Evolutionary conservation across 2,113 vertebrate genomes (phyloP).

Genomic region (Mus spicilegus): DNA sequence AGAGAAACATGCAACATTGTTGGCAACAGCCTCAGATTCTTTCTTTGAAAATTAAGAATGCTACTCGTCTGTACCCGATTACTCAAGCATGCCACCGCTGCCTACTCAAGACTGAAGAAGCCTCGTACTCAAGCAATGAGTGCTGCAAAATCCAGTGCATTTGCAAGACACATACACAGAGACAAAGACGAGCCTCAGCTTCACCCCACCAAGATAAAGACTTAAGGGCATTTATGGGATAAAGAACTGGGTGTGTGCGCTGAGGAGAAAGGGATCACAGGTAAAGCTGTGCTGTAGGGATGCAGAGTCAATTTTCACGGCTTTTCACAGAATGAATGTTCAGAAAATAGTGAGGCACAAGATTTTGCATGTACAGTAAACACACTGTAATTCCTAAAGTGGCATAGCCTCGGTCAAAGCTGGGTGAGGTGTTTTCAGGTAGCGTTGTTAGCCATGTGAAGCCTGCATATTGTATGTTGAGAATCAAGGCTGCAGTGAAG

Average conservation of each 20-base stretch:
- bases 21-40: slow-evolving; percentile 80
- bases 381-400: not conserved
- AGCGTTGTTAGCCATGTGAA: not conserved
- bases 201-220: not conserved
- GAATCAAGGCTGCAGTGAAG: not conserved
- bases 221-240: not conserved
- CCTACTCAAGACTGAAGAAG: too few relatives aligned
- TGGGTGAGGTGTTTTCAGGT: not conserved
- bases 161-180: not conserved
- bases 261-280: too few relatives aligned
- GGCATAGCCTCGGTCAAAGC: not conserved
- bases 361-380: not conserved
- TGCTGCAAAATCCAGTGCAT: not conserved
- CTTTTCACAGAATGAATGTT: not conserved
- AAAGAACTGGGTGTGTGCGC: not conserved
- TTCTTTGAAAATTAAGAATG: slow-evolving; percentile 37
- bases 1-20: slow-evolving; percentile 81
- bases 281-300: not conserved
- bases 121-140: not conserved
- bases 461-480: not conserved
- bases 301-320: not conserved
- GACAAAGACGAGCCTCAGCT: not conserved
- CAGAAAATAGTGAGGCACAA: not conserved
- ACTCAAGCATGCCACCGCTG: not conserved
- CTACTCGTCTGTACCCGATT: not conserved